Evolutionary conservation across 2,113 vertebrate genomes (phyloP).

Genomic region (Hippocampus barbouri): DNA sequence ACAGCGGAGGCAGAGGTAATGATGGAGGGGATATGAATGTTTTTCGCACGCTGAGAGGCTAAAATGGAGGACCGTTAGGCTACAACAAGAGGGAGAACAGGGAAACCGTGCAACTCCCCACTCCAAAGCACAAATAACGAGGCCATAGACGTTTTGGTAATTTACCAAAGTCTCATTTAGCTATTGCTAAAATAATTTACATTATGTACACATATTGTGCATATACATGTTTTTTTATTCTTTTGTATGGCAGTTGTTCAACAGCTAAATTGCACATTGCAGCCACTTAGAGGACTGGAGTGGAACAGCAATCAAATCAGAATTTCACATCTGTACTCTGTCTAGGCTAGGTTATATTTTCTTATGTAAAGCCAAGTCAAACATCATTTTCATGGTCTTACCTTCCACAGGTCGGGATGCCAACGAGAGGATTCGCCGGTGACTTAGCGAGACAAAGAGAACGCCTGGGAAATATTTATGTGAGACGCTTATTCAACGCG

Average conservation of each 20-base stretch:
- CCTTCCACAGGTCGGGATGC: constrained; percentile 35
- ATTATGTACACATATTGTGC: not conserved
- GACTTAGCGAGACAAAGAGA: constrained; percentile 12
- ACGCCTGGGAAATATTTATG: constrained; percentile 13
- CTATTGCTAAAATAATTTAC: too few relatives aligned
- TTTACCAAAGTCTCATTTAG: not conserved
- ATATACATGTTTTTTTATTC: not conserved
- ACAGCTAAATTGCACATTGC: not conserved
- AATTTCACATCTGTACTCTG: not conserved
- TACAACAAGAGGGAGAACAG: constrained; percentile 10
- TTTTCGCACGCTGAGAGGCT: constrained; percentile 29
- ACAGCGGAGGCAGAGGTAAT: constrained; percentile 40
- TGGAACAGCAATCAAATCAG: not conserved
- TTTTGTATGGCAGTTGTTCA: not conserved
- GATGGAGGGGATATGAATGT: constrained; percentile 29
- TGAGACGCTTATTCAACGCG: constrained; percentile 33
- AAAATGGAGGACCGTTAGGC: not conserved
- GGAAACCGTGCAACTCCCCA: not conserved
- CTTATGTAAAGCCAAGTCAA: not conserved
- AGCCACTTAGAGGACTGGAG: not conserved
- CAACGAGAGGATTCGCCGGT: constrained; percentile 31
- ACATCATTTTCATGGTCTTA: constrained; percentile 10
- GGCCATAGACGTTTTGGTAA: not conserved
- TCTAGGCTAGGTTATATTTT: not conserved
- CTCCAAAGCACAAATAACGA: not conserved